Conservation (phyloP, 2,113 vertebrate genomes). For the Candoia aspera region DNA sequence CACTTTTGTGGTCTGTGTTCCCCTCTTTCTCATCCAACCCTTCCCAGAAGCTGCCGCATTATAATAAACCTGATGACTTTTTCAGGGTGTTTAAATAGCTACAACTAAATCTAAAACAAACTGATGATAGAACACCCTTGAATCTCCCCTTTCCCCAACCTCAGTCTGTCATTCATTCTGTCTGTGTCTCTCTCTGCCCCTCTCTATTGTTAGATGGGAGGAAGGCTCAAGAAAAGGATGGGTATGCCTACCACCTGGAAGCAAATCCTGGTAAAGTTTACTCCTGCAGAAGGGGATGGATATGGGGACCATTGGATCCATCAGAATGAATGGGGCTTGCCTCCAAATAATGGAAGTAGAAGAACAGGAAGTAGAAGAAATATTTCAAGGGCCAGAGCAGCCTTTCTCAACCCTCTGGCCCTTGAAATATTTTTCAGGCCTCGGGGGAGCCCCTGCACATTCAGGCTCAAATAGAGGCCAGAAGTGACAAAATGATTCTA, state of each 20-base stretch:
- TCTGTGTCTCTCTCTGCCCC: not conserved
- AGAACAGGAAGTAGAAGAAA: too few species aligned
- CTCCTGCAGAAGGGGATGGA: not conserved
- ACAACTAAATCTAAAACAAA: not conserved
- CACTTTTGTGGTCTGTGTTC: not conserved
- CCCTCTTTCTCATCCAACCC: not conserved
- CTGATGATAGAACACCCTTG: not conserved
- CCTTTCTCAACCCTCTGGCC: too few species aligned
- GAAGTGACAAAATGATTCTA: too few species aligned
- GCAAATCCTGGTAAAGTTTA: too few species aligned
- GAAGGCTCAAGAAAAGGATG: not conserved
- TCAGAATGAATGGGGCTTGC: not conserved
- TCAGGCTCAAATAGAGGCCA: too few species aligned
- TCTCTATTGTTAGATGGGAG: not conserved
- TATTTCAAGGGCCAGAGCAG: too few species aligned
- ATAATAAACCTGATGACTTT: not conserved
- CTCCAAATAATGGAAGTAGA: not conserved
- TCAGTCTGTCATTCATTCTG: not conserved
- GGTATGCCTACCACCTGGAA: not conserved
- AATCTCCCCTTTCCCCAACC: not conserved
- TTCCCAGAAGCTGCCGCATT: not conserved
- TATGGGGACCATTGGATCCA: not conserved
- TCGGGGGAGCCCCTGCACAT: too few species aligned
- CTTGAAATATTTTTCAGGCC: too few species aligned
- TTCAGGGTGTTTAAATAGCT: not conserved